Evolutionary conservation across 2,113 vertebrate species (phyloP).

Genomic region (Anarhynchus alexandrinus): DNA sequence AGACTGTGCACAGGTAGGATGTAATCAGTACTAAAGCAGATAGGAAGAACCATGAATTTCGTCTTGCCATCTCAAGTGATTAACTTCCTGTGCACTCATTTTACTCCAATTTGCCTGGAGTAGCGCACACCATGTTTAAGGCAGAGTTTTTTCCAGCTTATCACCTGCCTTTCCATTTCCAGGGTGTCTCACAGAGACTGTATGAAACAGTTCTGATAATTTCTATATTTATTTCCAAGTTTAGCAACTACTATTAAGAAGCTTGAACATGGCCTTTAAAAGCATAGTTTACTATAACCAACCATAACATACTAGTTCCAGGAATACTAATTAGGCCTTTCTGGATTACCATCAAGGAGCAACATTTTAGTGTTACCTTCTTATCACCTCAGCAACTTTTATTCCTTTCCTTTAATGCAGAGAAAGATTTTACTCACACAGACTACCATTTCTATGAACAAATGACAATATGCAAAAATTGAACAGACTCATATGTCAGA

Average conservation of each 20-base stretch:
- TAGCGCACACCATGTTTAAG: neutral
- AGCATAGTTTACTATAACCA: neutral
- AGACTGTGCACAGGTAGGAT: neutral
- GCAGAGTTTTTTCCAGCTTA: neutral
- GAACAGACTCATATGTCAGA: neutral
- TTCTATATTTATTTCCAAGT: neutral
- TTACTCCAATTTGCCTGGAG: neutral
- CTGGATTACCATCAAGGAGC: neutral
- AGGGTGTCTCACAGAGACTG: neutral
- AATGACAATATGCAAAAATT: neutral
- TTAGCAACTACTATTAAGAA: neutral
- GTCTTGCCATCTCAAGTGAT: neutral
- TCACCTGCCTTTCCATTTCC: neutral
- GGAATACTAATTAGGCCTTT: neutral
- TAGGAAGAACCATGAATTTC: neutral
- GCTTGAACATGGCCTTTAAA: neutral
- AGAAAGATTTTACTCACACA: neutral
- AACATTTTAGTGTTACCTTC: neutral
- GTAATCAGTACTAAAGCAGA: constrained; percentile 8
- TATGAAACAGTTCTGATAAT: neutral
- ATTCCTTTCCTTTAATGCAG: neutral
- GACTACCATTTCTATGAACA: neutral
- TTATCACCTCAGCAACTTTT: neutral
- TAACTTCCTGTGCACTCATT: neutral
- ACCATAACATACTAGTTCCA: neutral